Evolutionary conservation across 2,888 invertebrate genomes (phyloP).

Genomic region (Cantharis nigra): DNA sequence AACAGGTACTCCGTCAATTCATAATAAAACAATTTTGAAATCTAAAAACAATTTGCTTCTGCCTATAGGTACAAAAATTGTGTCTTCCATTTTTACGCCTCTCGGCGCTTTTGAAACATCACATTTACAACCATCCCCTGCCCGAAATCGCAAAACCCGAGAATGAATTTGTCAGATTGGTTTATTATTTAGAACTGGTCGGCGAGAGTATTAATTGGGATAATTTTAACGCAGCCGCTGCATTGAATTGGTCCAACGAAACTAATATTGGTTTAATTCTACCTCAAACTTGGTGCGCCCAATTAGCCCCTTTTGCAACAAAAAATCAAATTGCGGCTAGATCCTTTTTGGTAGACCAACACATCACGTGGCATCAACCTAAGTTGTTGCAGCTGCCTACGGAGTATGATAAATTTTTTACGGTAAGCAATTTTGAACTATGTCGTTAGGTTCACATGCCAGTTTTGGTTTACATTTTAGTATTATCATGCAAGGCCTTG

Average conservation of each 20-base stretch:
- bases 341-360: conserved; percentile 73
- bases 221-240: conserved; percentile 67
- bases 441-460: background rate
- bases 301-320: conserved; percentile 63
- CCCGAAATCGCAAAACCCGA: conserved; percentile 68
- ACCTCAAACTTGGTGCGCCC: conserved; percentile 71
- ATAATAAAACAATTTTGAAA: background rate
- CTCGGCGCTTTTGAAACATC: conserved; percentile 73
- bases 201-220: conserved; percentile 70
- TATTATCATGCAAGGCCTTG: conserved; percentile 92
- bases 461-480: conserved; percentile 51
- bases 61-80: conserved; percentile 69
- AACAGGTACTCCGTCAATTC: conserved; percentile 44
- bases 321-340: conserved; percentile 66
- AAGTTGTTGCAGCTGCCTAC: conserved; percentile 82
- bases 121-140: conserved; percentile 78
- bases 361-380: conserved; percentile 81
- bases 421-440: conserved; percentile 57
- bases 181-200: conserved; percentile 78
- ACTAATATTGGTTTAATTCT: conserved; percentile 54
- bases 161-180: conserved; percentile 77
- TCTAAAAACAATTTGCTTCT: background rate
- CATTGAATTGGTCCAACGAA: conserved; percentile 63
- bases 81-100: conserved; percentile 85
- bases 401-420: conserved; percentile 90